Evolutionary conservation across 2,113 vertebrate genomes (phyloP), one percentile per base, ranked within the genome.

Genomic region (Gila orcuttii): DNA sequence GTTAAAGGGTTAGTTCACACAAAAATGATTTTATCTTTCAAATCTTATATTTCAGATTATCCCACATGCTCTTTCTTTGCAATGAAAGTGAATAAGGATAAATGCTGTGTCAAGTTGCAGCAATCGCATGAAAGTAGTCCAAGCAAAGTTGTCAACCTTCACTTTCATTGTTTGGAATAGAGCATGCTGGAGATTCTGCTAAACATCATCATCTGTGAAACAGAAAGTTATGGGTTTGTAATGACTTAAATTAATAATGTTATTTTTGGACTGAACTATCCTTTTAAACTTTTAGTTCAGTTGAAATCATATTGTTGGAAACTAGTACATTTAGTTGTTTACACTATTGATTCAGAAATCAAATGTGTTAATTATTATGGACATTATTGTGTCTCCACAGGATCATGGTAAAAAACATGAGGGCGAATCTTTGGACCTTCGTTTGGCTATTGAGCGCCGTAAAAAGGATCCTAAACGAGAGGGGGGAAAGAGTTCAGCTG

Each of bases 391-490:
- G 3, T 93, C 68, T 90, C 88, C 17, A 83, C 95, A 99, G 98
- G 95, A 96, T 83, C 95, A 96, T 89, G 95, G 94, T 86, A 94
- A 93, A 92, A 98, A 97, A 93, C 96, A 96, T 89, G 98, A 97
- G 92, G 97, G 97, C 3, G 97, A 99, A 87, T 95, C 96, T 83
- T 96, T 97, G 94, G 97, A 99, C 93, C 96, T 99, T 55, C 97
- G 97, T 89, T 96, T 97, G 95, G 98, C 98, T 94, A 98, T 98
- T 94, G 97, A 98, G 90, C 96, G 96, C 87, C 97, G 97, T 92
- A 99, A 97, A 96, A 97, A 96, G 95, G 97, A 97, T 78, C 90
- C 93, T 93, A 98, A 97, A 92, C 95, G 96, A 0, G 97, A 97
- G 86, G 97, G 96, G 52, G 97, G 94, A 85, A 94, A 96, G 92